Percentiles rank a stretch among this genome's conserved stretches.
Evolutionary conservation across 2,113 vertebrate species (phyloP).

Genomic region (Puma concolor): DNA sequence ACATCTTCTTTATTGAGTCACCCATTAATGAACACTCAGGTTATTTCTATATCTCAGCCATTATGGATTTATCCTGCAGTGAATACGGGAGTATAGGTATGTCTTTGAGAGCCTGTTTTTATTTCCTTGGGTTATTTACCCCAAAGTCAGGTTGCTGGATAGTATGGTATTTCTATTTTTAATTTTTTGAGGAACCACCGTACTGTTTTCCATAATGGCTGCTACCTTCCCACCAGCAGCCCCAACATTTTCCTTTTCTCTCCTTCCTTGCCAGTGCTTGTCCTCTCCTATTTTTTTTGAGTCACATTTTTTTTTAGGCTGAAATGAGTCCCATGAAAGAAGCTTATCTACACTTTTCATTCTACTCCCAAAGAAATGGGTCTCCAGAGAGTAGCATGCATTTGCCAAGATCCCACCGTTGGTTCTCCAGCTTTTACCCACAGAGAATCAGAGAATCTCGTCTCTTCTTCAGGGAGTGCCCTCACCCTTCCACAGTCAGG

Average conservation of each 20-base stretch:
- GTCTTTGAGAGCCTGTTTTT: neutral
- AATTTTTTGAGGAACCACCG: neutral
- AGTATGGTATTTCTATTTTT: neutral
- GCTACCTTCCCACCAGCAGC: neutral
- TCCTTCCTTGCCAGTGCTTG: neutral
- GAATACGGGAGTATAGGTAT: neutral
- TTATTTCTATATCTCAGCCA: neutral
- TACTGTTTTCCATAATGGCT: neutral
- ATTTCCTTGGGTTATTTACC: neutral
- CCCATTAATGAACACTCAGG: neutral
- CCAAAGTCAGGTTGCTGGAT: neutral
- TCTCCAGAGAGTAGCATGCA: neutral
- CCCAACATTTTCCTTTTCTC: neutral
- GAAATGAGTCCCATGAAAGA: neutral
- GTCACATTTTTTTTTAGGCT: neutral
- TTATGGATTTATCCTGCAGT: too few relatives aligned
- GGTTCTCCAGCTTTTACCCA: neutral
- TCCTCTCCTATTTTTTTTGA: neutral
- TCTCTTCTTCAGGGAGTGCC: neutral
- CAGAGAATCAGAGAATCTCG: neutral
- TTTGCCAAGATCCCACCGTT: neutral
- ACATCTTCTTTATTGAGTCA: neutral
- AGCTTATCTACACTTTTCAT: neutral
- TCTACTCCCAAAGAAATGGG: neutral
- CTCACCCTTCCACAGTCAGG: neutral